Percentiles rank a stretch among this genome's conserved stretches.
Evolutionary conservation across 2,797 vertebrate species (phyloP).

Genomic region (Capromys pilorides): DNA sequence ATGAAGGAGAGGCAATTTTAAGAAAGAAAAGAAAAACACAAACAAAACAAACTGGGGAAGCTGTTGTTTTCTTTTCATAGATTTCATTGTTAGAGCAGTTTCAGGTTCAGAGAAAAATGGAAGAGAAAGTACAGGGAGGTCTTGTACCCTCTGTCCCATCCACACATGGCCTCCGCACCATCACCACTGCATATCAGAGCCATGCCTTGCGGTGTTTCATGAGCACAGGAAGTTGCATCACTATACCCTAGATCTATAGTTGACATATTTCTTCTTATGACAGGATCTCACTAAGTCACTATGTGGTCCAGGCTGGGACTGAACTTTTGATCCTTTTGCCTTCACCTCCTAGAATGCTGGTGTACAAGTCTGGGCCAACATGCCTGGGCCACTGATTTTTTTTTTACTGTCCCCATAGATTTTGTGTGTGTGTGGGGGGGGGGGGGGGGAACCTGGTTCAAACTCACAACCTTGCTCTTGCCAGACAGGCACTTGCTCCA

Average conservation of each 20-base stretch:
- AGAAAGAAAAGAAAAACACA: background rate
- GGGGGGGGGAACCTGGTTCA: too few species aligned
- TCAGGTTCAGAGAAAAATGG: background rate
- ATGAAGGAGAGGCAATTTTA: background rate
- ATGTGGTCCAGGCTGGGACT: background rate
- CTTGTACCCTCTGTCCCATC: background rate
- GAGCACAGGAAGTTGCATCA: background rate
- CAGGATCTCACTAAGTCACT: background rate
- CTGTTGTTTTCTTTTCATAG: background rate
- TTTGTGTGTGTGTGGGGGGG: too few species aligned
- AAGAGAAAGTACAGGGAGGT: background rate
- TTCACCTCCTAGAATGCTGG: background rate
- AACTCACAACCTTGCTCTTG: too few species aligned
- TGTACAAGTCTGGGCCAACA: background rate
- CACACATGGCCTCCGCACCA: accelerated
- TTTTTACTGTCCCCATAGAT: background rate
- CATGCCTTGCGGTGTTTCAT: accelerated
- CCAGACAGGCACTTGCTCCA: too few species aligned
- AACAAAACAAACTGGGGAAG: background rate
- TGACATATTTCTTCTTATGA: background rate
- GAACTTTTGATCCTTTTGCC: background rate
- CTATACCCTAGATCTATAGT: background rate
- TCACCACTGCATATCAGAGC: background rate
- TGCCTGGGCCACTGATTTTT: background rate
- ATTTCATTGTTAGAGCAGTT: background rate